These are phyloP conservation scores for Chironomus riparius DNA, from an alignment of 2,888 invertebrate genomes.

Conservation along the genomic window DNA sequence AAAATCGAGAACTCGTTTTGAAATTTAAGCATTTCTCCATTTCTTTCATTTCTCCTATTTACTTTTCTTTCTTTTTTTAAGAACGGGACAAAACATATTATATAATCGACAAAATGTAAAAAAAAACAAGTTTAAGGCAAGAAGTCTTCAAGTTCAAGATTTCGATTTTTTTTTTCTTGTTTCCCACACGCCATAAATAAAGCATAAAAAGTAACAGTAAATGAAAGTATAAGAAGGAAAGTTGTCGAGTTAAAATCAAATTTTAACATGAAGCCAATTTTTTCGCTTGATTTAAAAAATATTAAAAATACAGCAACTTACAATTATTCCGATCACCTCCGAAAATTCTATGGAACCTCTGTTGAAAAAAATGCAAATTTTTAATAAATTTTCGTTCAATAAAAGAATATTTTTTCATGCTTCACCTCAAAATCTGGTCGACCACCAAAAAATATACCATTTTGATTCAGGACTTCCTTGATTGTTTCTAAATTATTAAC, in stretches of 20 bases:
- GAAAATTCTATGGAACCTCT: conserved; percentile 71
- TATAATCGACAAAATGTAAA: too few species aligned
- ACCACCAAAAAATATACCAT: conserved; percentile 73
- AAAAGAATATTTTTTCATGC: background rate
- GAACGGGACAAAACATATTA: too few species aligned
- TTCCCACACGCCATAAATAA: too few species aligned
- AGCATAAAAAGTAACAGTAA: background rate
- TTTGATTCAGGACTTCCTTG: conserved; percentile 66
- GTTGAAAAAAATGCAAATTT: conserved; percentile 20
- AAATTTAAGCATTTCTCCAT: too few species aligned
- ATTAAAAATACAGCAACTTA: conserved; percentile 47
- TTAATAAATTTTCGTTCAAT: background rate
- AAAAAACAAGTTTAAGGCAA: too few species aligned
- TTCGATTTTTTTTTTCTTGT: background rate
- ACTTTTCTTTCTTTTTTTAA: too few species aligned
- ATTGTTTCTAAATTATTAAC: conserved; percentile 65
- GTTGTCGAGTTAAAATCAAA: conserved; percentile 27
- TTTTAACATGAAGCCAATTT: too few species aligned
- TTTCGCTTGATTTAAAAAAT: too few species aligned
- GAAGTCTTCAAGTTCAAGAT: background rate
- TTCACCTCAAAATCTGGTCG: conserved; percentile 59
- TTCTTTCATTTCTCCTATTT: too few species aligned
- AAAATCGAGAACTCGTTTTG: too few species aligned
- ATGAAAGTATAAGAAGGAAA: background rate
- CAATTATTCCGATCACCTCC: conserved; percentile 79